These are phyloP conservation scores for Phasianus colchicus DNA, from an alignment of 2,113 vertebrate species.

Conservation along the genomic window DNA sequence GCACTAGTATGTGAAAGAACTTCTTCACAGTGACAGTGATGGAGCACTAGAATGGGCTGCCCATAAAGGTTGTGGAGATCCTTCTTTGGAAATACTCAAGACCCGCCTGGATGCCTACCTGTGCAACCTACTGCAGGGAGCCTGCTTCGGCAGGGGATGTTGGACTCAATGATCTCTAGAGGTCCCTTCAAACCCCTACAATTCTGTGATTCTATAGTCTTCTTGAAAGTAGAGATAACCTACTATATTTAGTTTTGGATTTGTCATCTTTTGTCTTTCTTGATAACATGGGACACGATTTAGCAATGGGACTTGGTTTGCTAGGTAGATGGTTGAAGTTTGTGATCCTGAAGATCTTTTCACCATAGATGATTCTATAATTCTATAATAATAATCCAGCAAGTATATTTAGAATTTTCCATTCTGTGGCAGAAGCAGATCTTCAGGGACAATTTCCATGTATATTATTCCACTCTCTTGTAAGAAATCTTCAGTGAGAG, in stretches of 20 bases:
- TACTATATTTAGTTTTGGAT: not conserved
- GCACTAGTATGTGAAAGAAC: too few relatives aligned
- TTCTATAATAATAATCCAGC: not conserved
- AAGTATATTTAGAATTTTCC: not conserved
- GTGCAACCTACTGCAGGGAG: too few relatives aligned
- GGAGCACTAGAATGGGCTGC: too few relatives aligned
- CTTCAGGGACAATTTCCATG: rapidly evolving
- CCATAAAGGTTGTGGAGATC: too few relatives aligned
- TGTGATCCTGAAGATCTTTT: not conserved
- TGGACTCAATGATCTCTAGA: too few relatives aligned
- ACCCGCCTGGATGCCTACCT: too few relatives aligned
- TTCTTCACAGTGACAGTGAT: too few relatives aligned
- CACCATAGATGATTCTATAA: not conserved
- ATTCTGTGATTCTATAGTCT: not conserved
- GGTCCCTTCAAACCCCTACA: too few relatives aligned
- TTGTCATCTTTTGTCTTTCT: not conserved
- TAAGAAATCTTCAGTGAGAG: not conserved
- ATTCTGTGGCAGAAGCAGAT: not conserved
- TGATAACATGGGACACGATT: not conserved
- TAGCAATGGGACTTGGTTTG: not conserved
- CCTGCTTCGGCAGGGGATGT: too few relatives aligned
- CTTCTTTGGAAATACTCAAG: too few relatives aligned
- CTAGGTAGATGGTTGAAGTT: not conserved
- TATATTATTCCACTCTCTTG: rapidly evolving
- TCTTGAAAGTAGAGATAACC: not conserved